phyloP scores from a whole-genome alignment of 2,888 invertebrate species.

The Tenthredo mesomela region DNA sequence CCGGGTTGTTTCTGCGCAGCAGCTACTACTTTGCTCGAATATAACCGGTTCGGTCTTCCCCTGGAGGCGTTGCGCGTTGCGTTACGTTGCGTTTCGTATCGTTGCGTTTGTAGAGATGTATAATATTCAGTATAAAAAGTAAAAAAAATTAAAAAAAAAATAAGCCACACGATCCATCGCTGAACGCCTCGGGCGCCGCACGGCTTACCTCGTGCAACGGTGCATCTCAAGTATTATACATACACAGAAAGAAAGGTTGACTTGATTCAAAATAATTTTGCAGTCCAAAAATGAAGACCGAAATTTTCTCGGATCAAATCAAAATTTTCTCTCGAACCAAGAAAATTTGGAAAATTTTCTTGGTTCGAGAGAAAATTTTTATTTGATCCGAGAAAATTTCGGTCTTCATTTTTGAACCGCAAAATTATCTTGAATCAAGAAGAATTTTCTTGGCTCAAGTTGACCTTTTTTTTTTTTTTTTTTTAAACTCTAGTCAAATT shows the following conservation, averaged over 20 bases:
- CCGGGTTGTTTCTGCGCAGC: constrained; percentile 34
- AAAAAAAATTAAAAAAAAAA: background rate
- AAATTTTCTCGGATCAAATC: too few relatives aligned
- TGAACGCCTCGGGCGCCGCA: constrained; percentile 35
- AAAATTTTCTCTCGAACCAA: too few relatives aligned
- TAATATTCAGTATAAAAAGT: background rate
- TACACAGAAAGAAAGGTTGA: too few relatives aligned
- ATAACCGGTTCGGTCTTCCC: constrained; percentile 34
- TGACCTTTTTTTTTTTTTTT: too few relatives aligned
- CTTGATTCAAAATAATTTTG: too few relatives aligned
- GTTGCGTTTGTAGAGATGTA: background rate
- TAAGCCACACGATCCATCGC: constrained; percentile 13
- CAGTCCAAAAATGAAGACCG: too few relatives aligned
- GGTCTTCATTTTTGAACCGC: too few relatives aligned
- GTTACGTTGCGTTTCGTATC: background rate
- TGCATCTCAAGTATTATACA: background rate
- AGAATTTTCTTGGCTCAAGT: too few relatives aligned
- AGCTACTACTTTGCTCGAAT: constrained; percentile 20
- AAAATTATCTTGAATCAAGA: too few relatives aligned
- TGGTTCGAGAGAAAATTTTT: too few relatives aligned
- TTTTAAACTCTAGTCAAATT: background rate
- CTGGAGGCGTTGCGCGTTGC: constrained; percentile 13
- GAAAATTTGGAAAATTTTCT: too few relatives aligned
- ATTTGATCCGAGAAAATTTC: too few relatives aligned
- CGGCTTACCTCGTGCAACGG: constrained; percentile 32